These are phyloP conservation scores for Sebastiscus albofasciatus DNA, from an alignment of 2,797 vertebrate genomes.

Conservation along the genomic window DNA sequence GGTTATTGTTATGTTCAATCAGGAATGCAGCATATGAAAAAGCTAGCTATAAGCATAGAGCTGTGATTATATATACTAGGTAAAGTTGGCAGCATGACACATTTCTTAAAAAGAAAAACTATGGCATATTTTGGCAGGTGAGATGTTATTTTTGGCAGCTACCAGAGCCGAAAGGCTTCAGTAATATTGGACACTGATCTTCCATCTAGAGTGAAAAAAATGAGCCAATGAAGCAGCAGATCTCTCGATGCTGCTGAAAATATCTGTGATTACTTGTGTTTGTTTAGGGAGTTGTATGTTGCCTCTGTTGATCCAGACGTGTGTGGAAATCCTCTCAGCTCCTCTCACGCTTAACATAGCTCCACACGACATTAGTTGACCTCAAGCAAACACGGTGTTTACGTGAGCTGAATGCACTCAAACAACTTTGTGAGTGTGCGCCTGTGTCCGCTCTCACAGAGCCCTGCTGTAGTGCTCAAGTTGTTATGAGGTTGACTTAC, in stretches of 20 bases:
- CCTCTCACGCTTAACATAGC: slow-evolving; percentile 25
- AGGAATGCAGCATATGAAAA: background rate
- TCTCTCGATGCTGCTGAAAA: slow-evolving; percentile 1
- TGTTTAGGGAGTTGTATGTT: slow-evolving; percentile 25
- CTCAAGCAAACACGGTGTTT: slow-evolving; percentile 59
- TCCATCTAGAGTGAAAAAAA: background rate
- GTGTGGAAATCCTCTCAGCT: slow-evolving; percentile 32
- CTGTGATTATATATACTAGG: background rate
- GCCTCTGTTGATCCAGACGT: slow-evolving; percentile 26
- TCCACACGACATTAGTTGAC: slow-evolving; percentile 23
- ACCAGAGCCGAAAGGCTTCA: background rate
- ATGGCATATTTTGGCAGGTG: background rate
- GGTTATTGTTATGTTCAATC: background rate
- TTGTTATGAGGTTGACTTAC: background rate
- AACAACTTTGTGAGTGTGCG: slow-evolving; percentile 28
- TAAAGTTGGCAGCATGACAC: background rate
- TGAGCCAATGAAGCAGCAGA: slow-evolving; percentile 3
- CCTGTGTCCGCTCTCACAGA: slow-evolving; percentile 27
- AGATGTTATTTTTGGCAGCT: background rate
- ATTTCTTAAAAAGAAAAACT: background rate
- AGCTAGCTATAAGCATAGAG: background rate
- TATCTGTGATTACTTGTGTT: slow-evolving; percentile 35
- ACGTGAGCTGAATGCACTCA: slow-evolving; percentile 28
- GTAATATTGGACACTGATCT: background rate
- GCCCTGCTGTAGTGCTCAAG: slow-evolving; percentile 27